phyloP scores from a whole-genome alignment of 2,113 vertebrate genomes.

The Irena cyanogastra region DNA sequence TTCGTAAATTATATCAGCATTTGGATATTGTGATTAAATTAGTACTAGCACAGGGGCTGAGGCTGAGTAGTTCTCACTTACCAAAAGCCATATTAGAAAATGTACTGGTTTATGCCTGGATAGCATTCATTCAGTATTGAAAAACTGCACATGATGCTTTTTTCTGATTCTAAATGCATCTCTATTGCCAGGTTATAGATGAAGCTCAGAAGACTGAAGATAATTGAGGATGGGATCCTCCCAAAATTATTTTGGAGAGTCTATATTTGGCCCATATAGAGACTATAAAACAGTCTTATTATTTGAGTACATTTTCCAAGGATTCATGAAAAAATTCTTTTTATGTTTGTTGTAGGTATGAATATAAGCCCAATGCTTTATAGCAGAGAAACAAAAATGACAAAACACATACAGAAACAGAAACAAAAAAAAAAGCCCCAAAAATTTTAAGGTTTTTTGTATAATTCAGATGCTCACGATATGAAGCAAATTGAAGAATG shows the following conservation, averaged over 20 bases:
- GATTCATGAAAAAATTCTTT: neutral
- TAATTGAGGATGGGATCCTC: neutral
- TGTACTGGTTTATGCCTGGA: neutral
- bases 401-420: neutral
- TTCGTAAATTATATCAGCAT: neutral
- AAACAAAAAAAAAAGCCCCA: neutral
- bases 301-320: neutral
- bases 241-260: neutral
- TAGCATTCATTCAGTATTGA: neutral
- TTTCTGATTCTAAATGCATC: neutral
- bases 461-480: neutral
- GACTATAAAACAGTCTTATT: neutral
- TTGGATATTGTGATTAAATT: neutral
- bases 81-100: neutral
- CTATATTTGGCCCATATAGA: neutral
- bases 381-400: neutral
- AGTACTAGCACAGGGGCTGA: neutral
- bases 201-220: neutral
- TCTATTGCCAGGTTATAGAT: neutral
- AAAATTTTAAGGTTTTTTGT: neutral
- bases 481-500: neutral
- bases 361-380: neutral
- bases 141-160: neutral
- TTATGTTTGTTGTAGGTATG: neutral
- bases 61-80: neutral